Base-by-base conservation (phyloP, 2,113 vertebrate species). In the Myodes glareolus region DNA sequence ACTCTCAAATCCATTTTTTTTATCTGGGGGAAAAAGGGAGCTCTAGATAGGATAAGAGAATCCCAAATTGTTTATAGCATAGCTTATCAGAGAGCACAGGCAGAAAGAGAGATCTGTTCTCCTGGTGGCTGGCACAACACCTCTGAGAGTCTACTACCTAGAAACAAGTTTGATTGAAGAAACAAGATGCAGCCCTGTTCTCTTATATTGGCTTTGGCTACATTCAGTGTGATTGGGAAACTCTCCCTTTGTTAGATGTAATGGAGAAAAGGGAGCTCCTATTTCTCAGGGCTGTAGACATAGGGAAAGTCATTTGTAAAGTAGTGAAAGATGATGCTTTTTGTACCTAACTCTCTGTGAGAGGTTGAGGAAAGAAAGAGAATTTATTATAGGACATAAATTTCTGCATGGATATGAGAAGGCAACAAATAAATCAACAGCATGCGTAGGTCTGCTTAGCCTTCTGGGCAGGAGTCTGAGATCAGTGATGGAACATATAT, bases 401-500 rank as follows among this genome's bases (percentile, higher is more conserved):
- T 58, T 65, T 31, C 4, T 6, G 0, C 21, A 1, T 70, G 63
- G 33, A 9, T 3, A 0, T 78, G 27, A 23, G 17, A 29, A 9
- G 31, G 45, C 31, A 33, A 72, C 12, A 23, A 23, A 85, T n/a
- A 21, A 23, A 39, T 61, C 58, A 52, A 25, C 0, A 3, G 25
- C 2, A 4, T 33, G 11, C 67, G 8, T 82, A 47, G 65, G 55
- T 85, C 80, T 39, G 3, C 93, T 70, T 67, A 47, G 63, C 42
- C 39, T 47, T 87, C 70, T 3, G 0, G 58, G 55, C 14, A 76
- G 55, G 55, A 80, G 61, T 92, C 91, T 91, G 27, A 42, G 27
- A 33, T 77, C 19, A 63, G 27, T 72, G 47, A 67, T 86, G 45
- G n/a, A 68, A 95, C 94, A 87, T 50, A 47, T 45, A 86, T 73